Evolutionary conservation across 53 echinoderm and acorn worm species (phyloP), one percentile per base, ranked within the genome.

Genomic region (Mesocentrotus franciscanus): DNA sequence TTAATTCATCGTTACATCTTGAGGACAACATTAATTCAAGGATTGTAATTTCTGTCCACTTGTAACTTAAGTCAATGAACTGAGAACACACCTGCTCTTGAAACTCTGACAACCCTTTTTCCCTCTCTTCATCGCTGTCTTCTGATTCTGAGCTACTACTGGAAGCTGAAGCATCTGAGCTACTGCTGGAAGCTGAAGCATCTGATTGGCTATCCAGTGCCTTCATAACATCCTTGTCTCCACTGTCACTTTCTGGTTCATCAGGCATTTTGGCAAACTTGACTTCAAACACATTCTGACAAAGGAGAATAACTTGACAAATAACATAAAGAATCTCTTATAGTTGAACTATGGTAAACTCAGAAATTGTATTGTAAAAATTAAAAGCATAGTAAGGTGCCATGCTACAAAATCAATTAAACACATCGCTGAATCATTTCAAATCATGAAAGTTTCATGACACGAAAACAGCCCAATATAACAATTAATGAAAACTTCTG

Each of bases 221-320:
- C 27, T 78, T 94, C 15, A 26, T n/a, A 72, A 95, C 92, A 62
- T 90, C 79, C 60, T 92, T 85, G 29, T 42, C 92, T 33, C 92
- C 96, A 16, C 95, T 79, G 76, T 96, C 95, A 57, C 96, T 94
- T 15, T 93, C 95, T 13, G 98, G 98, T 85, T 99, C 97, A 93
- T 99, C 99, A 85, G 99, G 99, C 99, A 99, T 99, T 93, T 99
- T 99, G 93, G 99, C 98, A 96, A 99, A 99, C 95, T 98, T 97
- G 15, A 99, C 97, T 95, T 99, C 99, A 96, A 99, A 99, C 9
- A 99, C 99, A 85, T 99, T 98, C 99, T 99, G 95, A 20, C n/a
- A 75, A 75, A 17, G 26, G 14, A 92, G 32, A 74, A n/a, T 4
- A 4, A 71, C 24, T n/a, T n/a, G 8, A 71, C 71, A 71, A 22